A percentile compares a stretch with the other conserved stretches of the same genome.
phyloP scores from a whole-genome alignment of 2,888 invertebrate species.

The Drosophila dives region DNA sequence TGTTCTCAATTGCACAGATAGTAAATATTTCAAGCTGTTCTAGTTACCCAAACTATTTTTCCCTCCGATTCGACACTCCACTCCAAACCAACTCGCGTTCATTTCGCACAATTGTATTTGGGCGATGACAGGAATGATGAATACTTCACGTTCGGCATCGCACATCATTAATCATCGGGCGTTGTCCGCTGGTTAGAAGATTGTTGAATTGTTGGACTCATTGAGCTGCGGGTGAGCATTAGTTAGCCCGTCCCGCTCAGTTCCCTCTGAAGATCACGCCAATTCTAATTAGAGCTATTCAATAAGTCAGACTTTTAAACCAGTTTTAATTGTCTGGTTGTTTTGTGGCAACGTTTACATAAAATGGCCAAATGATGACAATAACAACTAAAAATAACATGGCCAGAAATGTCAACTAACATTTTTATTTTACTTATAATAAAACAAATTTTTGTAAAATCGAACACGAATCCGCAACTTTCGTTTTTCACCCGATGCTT shows the following conservation, averaged over 20 bases:
- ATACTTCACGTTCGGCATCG: slow-evolving; percentile 42
- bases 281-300: slow-evolving; percentile 81
- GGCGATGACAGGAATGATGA: slow-evolving; percentile 74
- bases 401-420: slow-evolving; percentile 45
- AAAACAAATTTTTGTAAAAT: slow-evolving; percentile 40
- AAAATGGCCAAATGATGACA: slow-evolving; percentile 13
- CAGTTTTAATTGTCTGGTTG: slow-evolving; percentile 42
- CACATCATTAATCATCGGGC: slow-evolving; percentile 69
- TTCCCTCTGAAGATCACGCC: slow-evolving; percentile 47
- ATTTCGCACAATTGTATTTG: slow-evolving; percentile 52
- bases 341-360: slow-evolving; percentile 8
- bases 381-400: slow-evolving; percentile 31
- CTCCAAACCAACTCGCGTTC: slow-evolving; percentile 19
- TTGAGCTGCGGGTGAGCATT: slow-evolving; percentile 52
- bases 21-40: slow-evolving; percentile 26
- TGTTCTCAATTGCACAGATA: neutral
- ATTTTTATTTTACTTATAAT: slow-evolving; percentile 25
- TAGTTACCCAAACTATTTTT: slow-evolving; percentile 17
- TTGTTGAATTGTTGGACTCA: slow-evolving; percentile 55
- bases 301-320: slow-evolving; percentile 46
- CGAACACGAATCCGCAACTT: slow-evolving; percentile 63
- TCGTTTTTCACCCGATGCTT: slow-evolving; percentile 48
- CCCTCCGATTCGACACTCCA: neutral
- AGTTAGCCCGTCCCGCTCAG: slow-evolving; percentile 4
- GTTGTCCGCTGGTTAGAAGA: slow-evolving; percentile 24